Evolutionary conservation across 2,113 vertebrate genomes (phyloP), one percentile per base, ranked within the genome.

Genomic region (Scortum barcoo): DNA sequence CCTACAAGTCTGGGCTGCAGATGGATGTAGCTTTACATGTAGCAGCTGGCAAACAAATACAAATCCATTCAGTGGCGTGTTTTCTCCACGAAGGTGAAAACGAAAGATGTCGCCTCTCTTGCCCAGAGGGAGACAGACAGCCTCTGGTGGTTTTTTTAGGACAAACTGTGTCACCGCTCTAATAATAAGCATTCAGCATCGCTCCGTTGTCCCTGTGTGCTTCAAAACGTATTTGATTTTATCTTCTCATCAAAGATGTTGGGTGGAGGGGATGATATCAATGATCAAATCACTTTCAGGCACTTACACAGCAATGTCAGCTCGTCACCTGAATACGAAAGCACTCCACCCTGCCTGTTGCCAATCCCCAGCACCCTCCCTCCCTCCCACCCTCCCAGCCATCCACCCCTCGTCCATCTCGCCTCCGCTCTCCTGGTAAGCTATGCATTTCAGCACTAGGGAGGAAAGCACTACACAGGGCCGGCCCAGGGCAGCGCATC

Each of bases 381-480:
- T 14, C 61, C 22, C 12, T 14, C 16, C 40, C 28, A 4, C n/a
- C n/a, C n/a, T 7, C 70, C 58, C 19, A 14, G 56, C 22, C 12
- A 12, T 13, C 40, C 28, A 4, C 44, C 44, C 33, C 46, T 36
- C 42, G 0, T 46, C 42, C 65, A 24, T 36, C 78, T 61, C 58
- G 57, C 69, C 80, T 70, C 73, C 14, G 8, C 65, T 50, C 70
- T 66, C 84, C 81, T 65, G 79, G 84, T 81, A 69, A 96, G 95
- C 96, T 97, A 97, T 97, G 97, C 97, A 97, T 97, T 96, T 96
- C 96, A 96, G 96, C 96, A 97, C 96, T 96, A 96, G 97, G 97
- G 97, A 97, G 97, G 97, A 99, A 99, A 97, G 97, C 97, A 98
- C 97, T 96, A 96, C 91, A 88, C 94, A 93, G 91, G 91, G 91